Conservation (phyloP, 2,888 invertebrate genomes). For the Papilio gigon region DNA sequence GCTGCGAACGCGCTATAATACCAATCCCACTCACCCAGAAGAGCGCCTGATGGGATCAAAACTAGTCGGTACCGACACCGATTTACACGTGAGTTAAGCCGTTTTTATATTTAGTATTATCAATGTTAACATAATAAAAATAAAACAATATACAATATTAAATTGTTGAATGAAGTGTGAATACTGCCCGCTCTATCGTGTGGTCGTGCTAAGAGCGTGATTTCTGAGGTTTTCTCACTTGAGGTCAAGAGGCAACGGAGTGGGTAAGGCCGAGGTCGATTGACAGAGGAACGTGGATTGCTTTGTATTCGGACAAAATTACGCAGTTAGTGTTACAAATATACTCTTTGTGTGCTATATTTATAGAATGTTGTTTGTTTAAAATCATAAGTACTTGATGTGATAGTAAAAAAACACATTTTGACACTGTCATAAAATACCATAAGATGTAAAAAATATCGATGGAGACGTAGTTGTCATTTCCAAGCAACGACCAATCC, state of each 20-base stretch:
- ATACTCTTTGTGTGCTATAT: background rate
- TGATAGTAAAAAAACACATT: no score
- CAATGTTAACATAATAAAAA: background rate
- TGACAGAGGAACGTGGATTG: conserved; percentile 7
- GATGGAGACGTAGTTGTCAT: no score
- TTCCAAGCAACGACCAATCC: no score
- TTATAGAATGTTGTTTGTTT: background rate
- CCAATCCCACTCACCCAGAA: no score
- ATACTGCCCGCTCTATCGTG: background rate
- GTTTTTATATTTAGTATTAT: no score
- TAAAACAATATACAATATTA: background rate
- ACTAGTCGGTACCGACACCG: no score
- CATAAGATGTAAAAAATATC: no score
- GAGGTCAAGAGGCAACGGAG: conserved; percentile 12
- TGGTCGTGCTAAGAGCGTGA: conserved; percentile 14
- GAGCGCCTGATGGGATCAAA: no score
- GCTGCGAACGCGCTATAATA: no score
- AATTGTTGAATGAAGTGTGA: background rate
- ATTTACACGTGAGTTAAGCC: no score
- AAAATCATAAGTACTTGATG: no score
- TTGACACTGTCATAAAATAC: no score
- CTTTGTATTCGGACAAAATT: conserved; percentile 5
- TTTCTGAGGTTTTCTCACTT: conserved; percentile 20
- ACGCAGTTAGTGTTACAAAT: background rate
- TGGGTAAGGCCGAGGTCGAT: conserved; percentile 22